A percentile compares a stretch with the other conserved stretches of the same genome.
Evolutionary conservation across 2,888 invertebrate genomes (phyloP).

Genomic region (Lasioglossum villosulum): DNA sequence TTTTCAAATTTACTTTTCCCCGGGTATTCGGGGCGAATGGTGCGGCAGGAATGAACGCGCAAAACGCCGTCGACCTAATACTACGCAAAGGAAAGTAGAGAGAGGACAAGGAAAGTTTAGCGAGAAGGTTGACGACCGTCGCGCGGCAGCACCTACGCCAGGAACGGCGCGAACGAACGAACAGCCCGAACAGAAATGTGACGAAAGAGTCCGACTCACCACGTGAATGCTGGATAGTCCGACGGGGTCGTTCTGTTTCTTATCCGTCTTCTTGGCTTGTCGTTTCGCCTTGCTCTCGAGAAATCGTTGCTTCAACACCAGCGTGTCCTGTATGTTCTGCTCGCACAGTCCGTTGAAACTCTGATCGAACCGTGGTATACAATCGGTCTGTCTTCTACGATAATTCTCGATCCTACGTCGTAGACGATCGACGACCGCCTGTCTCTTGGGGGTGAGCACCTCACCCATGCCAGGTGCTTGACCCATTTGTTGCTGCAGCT

Average conservation of each 20-base stretch:
- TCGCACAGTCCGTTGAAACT: conserved; percentile 95
- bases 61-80: not conserved
- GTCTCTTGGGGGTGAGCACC: conserved; percentile 91
- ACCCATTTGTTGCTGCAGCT: conserved; percentile 83
- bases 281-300: conserved; percentile 96
- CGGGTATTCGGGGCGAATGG: too few species aligned
- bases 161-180: conserved; percentile 27
- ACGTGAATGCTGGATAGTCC: conserved; percentile 84
- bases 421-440: conserved; percentile 94
- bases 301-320: conserved; percentile 94
- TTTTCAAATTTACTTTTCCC: too few species aligned
- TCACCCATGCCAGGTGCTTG: conserved; percentile 86
- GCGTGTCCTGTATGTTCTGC: conserved; percentile 95
- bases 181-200: conserved; percentile 2
- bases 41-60: too few species aligned
- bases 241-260: conserved; percentile 89
- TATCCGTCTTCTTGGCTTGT: conserved; percentile 90
- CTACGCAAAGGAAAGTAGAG: conserved; percentile 5
- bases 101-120: conserved; percentile 32
- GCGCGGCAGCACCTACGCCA: conserved; percentile 36
- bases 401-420: conserved; percentile 94
- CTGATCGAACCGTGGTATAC: conserved; percentile 94
- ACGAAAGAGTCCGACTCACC: conserved; percentile 74
- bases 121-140: conserved; percentile 53
- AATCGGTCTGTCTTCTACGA: conserved; percentile 93